These are phyloP conservation scores for Stomatorhinus ivindoensis DNA, from an alignment of 2,113 vertebrate genomes.

Conservation along the genomic window DNA sequence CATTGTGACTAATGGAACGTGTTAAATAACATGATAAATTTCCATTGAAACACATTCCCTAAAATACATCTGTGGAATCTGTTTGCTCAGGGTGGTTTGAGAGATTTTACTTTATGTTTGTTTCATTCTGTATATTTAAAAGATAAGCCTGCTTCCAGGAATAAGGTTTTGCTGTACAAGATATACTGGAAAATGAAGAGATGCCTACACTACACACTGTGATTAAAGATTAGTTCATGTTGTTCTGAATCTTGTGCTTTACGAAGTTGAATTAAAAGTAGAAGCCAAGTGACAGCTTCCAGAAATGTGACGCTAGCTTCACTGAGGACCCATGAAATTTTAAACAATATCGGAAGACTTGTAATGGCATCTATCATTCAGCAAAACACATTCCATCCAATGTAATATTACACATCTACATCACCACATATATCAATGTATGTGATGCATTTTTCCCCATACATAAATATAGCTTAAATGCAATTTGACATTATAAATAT, in stretches of 20 bases:
- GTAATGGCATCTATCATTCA: background rate
- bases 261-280: background rate
- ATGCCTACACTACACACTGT: background rate
- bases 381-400: background rate
- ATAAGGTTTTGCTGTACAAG: background rate
- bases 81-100: background rate
- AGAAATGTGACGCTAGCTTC: background rate
- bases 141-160: background rate
- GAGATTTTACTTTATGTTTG: background rate
- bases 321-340: background rate
- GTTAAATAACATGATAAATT: background rate
- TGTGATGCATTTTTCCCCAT: background rate
- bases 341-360: background rate
- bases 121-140: background rate
- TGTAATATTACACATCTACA: background rate
- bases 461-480: background rate
- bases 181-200: background rate
- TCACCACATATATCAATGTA: background rate
- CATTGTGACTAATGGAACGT: background rate
- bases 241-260: background rate
- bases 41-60: background rate
- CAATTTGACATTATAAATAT: background rate
- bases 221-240: background rate
- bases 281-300: conserved; percentile 1
- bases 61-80: background rate